Base-by-base conservation (phyloP, 1,140 invertebrate genomes). In the Zaprionus capensis region DNA sequence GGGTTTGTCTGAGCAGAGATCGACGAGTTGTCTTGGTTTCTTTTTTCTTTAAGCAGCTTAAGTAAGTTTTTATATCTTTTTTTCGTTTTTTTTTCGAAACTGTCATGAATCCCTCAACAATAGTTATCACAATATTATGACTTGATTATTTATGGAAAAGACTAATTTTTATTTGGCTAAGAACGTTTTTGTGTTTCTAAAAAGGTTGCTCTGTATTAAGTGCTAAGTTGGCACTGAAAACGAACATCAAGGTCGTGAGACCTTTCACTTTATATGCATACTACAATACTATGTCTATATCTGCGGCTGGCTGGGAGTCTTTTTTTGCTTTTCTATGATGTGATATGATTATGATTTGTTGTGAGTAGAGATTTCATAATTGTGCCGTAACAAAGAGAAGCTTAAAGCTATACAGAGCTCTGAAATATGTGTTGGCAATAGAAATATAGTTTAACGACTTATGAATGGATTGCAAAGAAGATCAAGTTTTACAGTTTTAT, bases 131-230 rank as follows among this genome's bases (percentile, higher is more conserved):
- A 90, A 90, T 90, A 80, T 90, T 90, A 90, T 90, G 85, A 90
- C 85, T 90, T 90, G 85, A 90, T 90, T 90, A 90, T 90, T 90
- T 90, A 90, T 90, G 85, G 72, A 72, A 90, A 90, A 90, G 72
- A 90, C 85, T 80, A 85, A 90, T 90, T 90, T 90, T 90, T 85
- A 90, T 84, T 67, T 64, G 71, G 58, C 31, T 44, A 72, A 90
- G 85, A 90, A 90, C 79, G 59, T 81, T 78, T 85, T 77, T 71
- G 62, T 64, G 55, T 59, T 9, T 1, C 24, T 53, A 53, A 68
- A 38, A 49, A 44, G 31, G 49, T 49, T 78, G 85, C 85, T 88
- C 85, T 88, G 85, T 90, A 88, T 88, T 88, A 90, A 82, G 85
- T 90, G 85, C 80, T 90, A 90, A 90, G 72, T 85, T 81, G 79